A percentile compares a stretch with the other conserved stretches of the same genome.
These are phyloP conservation scores for Habroteleia sp. DNA, from an alignment of 2,888 invertebrate species.

Conservation along the genomic window DNA sequence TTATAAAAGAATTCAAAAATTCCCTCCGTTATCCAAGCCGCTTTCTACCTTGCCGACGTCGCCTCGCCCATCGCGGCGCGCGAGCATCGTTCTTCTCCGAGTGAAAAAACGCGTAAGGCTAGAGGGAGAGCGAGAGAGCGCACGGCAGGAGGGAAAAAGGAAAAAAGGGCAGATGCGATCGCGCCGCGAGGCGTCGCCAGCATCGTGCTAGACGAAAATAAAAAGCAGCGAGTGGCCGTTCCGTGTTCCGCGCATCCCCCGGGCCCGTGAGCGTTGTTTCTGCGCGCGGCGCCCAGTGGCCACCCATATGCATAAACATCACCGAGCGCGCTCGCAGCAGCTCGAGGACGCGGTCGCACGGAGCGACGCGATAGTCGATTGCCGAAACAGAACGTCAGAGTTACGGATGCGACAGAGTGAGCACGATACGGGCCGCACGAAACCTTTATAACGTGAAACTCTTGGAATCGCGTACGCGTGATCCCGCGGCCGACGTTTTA, in stretches of 20 bases:
- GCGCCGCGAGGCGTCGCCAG: constrained; percentile 28
- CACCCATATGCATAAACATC: constrained; percentile 53
- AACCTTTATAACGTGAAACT: background rate
- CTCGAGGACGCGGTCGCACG: constrained; percentile 22
- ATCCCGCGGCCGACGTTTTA: constrained; percentile 22
- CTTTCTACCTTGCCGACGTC: constrained; percentile 8
- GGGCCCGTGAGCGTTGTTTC: constrained; percentile 31
- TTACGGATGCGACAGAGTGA: constrained; percentile 17
- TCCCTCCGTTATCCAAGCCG: background rate
- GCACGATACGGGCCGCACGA: too few species aligned
- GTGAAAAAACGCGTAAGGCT: background rate
- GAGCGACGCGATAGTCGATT: constrained; percentile 18
- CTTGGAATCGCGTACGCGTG: background rate
- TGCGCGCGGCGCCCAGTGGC: constrained; percentile 51
- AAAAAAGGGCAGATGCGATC: background rate
- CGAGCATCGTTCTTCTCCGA: background rate
- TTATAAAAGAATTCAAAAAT: background rate
- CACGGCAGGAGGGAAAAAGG: too few species aligned
- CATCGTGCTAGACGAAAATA: constrained; percentile 7
- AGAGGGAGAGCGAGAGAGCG: background rate
- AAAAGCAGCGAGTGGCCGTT: constrained; percentile 26
- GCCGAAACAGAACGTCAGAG: constrained; percentile 12
- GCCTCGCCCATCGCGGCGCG: constrained; percentile 30
- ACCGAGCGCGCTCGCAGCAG: constrained; percentile 33
- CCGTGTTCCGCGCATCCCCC: constrained; percentile 31